A percentile compares a stretch with the other conserved stretches of the same genome.
Conservation (phyloP, 2,888 invertebrate genomes). For the Synergus laeviventris region DNA sequence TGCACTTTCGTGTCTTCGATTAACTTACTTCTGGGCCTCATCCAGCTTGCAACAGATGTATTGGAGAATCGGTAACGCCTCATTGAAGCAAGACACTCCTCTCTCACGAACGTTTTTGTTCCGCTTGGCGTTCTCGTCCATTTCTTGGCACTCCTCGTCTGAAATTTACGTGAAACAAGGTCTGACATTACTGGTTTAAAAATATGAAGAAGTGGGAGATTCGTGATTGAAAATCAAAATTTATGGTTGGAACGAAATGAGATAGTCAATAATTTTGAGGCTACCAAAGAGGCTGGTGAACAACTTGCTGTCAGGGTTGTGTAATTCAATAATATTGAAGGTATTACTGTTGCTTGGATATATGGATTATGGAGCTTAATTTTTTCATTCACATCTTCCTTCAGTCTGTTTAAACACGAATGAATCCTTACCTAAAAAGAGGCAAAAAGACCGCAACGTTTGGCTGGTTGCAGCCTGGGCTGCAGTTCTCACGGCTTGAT, state of each 20-base stretch:
- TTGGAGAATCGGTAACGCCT: conserved; percentile 93
- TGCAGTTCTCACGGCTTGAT: conserved; percentile 89
- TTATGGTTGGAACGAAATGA: background rate
- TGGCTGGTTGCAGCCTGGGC: conserved; percentile 94
- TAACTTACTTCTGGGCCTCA: conserved; percentile 85
- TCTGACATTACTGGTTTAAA: background rate
- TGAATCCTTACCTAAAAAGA: conserved; percentile 81
- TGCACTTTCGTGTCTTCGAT: conserved; percentile 10
- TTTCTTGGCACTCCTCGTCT: conserved; percentile 89
- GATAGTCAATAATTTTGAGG: background rate
- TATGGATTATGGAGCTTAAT: background rate
- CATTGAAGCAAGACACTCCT: conserved; percentile 91
- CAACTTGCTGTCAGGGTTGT: too few relatives aligned
- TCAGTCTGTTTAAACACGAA: background rate
- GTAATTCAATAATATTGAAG: too few relatives aligned
- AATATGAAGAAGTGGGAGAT: background rate
- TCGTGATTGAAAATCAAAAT: background rate
- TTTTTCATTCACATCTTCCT: conserved; percentile 17
- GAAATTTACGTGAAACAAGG: conserved; percentile 32
- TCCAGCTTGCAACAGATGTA: conserved; percentile 91
- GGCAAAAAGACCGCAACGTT: conserved; percentile 89
- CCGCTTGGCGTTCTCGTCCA: conserved; percentile 75
- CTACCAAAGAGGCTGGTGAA: background rate
- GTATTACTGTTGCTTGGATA: background rate
- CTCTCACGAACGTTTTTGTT: conserved; percentile 77